Evolutionary conservation across 2,888 invertebrate genomes (phyloP).

Genomic region (Galerucella pusilla): DNA sequence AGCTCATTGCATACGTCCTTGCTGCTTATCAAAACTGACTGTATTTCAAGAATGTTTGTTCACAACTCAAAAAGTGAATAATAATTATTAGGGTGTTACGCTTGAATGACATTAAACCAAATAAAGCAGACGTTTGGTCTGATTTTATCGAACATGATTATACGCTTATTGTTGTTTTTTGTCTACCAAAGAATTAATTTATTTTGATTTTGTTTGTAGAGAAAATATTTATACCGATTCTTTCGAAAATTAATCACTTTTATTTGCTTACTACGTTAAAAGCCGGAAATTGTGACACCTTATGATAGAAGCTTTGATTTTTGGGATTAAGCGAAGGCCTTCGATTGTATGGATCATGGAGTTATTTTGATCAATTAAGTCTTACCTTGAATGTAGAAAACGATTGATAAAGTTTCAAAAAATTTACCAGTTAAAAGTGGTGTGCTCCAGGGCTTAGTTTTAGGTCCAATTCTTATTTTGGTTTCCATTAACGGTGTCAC

Average conservation of each 20-base stretch:
- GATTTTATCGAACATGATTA: slow-evolving; percentile 43
- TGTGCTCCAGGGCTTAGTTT: too few species aligned
- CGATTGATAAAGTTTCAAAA: too few species aligned
- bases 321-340: too few species aligned
- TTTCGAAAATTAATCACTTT: neutral
- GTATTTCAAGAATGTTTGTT: slow-evolving; percentile 22
- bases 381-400: too few species aligned
- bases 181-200: slow-evolving; percentile 25
- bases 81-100: slow-evolving; percentile 34
- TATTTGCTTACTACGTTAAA: neutral
- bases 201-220: slow-evolving; percentile 30
- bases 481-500: too few species aligned
- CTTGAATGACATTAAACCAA: slow-evolving; percentile 30
- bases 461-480: too few species aligned
- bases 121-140: slow-evolving; percentile 26
- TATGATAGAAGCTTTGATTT: too few species aligned
- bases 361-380: too few species aligned
- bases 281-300: neutral
- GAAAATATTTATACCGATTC: slow-evolving; percentile 18
- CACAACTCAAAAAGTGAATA: slow-evolving; percentile 30
- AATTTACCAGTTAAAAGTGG: too few species aligned
- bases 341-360: too few species aligned
- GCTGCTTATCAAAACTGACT: slow-evolving; percentile 25
- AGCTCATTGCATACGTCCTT: slow-evolving; percentile 9
- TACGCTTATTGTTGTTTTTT: slow-evolving; percentile 33